Conservation (phyloP, 2,888 invertebrate species). For the Alitta virens region DNA sequence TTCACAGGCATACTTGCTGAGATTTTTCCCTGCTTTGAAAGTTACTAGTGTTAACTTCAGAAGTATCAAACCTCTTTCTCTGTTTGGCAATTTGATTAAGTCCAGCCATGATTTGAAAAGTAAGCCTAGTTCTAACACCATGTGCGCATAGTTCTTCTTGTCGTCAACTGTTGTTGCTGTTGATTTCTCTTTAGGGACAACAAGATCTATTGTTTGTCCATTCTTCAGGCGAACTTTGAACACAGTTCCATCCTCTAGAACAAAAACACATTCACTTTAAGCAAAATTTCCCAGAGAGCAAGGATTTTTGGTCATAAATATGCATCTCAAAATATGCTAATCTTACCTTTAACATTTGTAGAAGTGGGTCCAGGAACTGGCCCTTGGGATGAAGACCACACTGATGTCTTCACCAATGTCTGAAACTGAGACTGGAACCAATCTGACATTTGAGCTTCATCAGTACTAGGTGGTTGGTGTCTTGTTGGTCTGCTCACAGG, state of each 20-base stretch:
- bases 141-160: constrained; percentile 5
- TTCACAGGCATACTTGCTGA: constrained; percentile 3
- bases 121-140: constrained; percentile 8
- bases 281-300: background rate
- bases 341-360: no score
- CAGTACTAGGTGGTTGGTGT: background rate
- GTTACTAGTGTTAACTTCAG: constrained; percentile 8
- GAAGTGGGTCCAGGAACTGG: no score
- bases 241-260: background rate
- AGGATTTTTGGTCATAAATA: constrained; percentile 3
- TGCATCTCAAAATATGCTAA: no score
- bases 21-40: background rate
- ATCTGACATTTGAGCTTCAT: constrained; percentile 3
- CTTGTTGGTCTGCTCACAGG: no score
- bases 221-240: background rate
- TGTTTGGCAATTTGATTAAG: constrained; percentile 1
- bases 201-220: background rate
- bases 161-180: background rate
- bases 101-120: constrained; percentile 1
- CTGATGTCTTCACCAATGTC: no score
- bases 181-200: background rate
- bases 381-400: no score
- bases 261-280: no score
- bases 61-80: background rate
- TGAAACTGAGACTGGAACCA: no score